A percentile compares a stretch with the other conserved stretches of the same genome.
Conservation (phyloP, 1,140 invertebrate species). For the Riptortus pedestris region DNA sequence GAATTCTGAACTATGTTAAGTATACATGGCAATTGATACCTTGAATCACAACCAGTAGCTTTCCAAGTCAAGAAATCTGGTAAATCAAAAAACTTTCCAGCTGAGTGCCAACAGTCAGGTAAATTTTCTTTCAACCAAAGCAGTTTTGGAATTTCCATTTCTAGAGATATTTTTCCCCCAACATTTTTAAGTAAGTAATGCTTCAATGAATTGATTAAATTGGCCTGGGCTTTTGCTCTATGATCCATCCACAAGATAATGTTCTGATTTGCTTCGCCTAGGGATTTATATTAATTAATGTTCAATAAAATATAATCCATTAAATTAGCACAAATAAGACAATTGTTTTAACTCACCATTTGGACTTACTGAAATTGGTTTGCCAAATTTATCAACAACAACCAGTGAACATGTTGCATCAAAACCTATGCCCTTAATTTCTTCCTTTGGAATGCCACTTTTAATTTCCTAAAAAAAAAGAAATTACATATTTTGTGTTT, state of each 20-base stretch:
- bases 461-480: slow-evolving; percentile 53
- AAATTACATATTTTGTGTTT: too few relatives aligned
- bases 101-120: slow-evolving; percentile 52
- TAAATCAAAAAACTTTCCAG: slow-evolving; percentile 76
- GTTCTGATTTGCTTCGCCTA: slow-evolving; percentile 59
- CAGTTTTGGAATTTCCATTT: slow-evolving; percentile 94
- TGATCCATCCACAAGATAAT: slow-evolving; percentile 97
- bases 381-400: slow-evolving; percentile 55
- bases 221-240: slow-evolving; percentile 69
- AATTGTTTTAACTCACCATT: slow-evolving; percentile 53
- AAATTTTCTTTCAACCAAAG: slow-evolving; percentile 84
- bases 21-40: too few relatives aligned
- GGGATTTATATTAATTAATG: neutral
- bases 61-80: slow-evolving; percentile 91
- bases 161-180: slow-evolving; percentile 82
- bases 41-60: slow-evolving; percentile 62
- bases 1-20: too few relatives aligned
- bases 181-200: slow-evolving; percentile 74
- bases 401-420: slow-evolving; percentile 94
- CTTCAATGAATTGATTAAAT: slow-evolving; percentile 64
- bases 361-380: slow-evolving; percentile 63
- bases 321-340: neutral
- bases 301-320: neutral
- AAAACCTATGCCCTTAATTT: slow-evolving; percentile 79
- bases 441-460: slow-evolving; percentile 42